Base-by-base conservation (phyloP, 2,888 invertebrate genomes). In the Perithous albicinctus region DNA sequence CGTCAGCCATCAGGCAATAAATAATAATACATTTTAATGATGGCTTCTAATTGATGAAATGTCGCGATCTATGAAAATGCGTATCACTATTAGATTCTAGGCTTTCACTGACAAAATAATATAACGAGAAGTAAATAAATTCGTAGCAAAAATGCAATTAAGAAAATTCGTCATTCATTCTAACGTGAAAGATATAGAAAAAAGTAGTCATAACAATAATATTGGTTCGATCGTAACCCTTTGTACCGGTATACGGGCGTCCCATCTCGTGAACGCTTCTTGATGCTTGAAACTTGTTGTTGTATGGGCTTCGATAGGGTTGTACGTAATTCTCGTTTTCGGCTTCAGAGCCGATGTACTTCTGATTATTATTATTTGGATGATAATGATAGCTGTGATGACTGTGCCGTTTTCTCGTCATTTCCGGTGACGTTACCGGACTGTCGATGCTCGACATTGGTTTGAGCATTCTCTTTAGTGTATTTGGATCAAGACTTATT, bases 381-480 rank as follows among this genome's bases (percentile, higher is more conserved):
- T 92, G 91, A 79, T 91, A 91, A 83, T 93, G 91, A 79, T 91
- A 90, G 85, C 94, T 78, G 88, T 95, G 95, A 90, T 95, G 95
- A 61, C 94, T 95, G 92, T 97, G 97, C 69, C 97, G 94, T 61
- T 97, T 95, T 64, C 97, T 95, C 20, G 96, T 96, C 96, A 97
- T 97, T 94, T 98, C 98, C 15, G 98, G 98, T 76, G 97, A 98
- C 64, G 98, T 98, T 69, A 97, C 97, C 0, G 97, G 97, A 90
- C 97, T 97, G 91, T 97, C 97, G 78, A 96, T 96, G 86, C 97
- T 97, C 26, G 98, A 97, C 96, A 99, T 97, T 66, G 98, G 98
- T 91, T 98, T 98, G 87, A 99, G 94, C 97, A 99, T 98, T 85
- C 97, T 95, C 93, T 98, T 98, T 87, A 99, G 94, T 7, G 98